phyloP scores from a whole-genome alignment of 2,113 vertebrate species.

The Urocolius indicus region DNA sequence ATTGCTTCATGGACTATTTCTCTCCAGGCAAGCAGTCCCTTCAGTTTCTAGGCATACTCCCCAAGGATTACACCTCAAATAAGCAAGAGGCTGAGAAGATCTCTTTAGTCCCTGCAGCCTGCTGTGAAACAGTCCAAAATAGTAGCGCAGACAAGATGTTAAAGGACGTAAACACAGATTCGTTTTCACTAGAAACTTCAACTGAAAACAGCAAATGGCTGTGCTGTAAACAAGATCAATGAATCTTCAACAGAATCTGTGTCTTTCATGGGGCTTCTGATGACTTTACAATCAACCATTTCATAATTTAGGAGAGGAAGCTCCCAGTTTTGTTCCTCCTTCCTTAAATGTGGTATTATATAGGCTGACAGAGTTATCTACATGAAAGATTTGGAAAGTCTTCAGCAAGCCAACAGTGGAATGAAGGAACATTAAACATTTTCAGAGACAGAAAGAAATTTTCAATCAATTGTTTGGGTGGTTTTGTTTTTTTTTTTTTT shows the following conservation, averaged over 20 bases:
- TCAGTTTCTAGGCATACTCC: neutral
- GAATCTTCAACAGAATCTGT: neutral
- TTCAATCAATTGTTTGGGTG: neutral
- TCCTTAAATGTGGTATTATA: neutral
- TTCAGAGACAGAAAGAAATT: neutral
- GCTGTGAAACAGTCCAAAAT: neutral
- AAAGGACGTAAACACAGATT: neutral
- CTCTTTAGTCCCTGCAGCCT: neutral
- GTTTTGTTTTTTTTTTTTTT: neutral
- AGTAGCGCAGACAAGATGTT: neutral
- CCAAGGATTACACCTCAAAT: neutral
- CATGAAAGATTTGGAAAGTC: neutral
- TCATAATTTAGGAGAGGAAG: neutral
- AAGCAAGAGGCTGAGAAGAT: neutral
- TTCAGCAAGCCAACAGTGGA: neutral
- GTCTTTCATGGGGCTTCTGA: neutral
- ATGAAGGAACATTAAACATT: neutral
- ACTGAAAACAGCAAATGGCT: neutral
- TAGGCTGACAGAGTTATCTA: neutral
- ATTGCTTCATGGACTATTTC: neutral
- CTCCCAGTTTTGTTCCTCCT: neutral
- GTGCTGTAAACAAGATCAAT: neutral
- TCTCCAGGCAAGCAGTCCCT: neutral
- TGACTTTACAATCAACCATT: neutral
- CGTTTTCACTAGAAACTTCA: neutral